Conservation (phyloP, 2,113 vertebrate species). For the Vanacampus margaritifer region DNA sequence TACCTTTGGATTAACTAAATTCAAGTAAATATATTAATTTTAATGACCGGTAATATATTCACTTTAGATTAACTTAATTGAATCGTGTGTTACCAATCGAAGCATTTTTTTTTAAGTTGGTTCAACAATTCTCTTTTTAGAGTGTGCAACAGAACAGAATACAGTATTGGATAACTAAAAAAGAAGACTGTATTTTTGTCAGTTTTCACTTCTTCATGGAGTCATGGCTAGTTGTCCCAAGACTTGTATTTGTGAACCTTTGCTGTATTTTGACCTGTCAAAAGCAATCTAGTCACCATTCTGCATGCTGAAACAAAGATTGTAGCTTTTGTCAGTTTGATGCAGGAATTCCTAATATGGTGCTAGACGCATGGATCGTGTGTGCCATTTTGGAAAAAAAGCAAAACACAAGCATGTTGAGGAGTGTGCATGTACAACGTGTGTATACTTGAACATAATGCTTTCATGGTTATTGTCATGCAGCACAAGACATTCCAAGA, state of each 20-base stretch:
- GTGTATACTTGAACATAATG: neutral
- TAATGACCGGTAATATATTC: no score
- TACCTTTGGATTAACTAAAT: no score
- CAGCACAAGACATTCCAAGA: neutral
- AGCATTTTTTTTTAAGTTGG: no score
- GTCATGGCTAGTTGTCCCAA: neutral
- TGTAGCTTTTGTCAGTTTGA: no score
- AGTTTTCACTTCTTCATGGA: neutral
- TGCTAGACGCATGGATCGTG: constrained; percentile 15
- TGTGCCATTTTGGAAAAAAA: constrained; percentile 6
- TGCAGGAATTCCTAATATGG: constrained; percentile 49
- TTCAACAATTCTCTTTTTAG: no score
- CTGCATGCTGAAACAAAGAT: neutral
- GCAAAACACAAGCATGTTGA: constrained; percentile 15
- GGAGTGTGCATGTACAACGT: neutral
- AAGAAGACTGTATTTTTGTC: neutral
- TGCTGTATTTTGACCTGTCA: no score
- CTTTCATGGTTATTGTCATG: neutral
- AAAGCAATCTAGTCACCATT: no score
- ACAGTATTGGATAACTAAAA: neutral
- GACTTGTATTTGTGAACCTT: neutral
- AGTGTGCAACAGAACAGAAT: neutral
- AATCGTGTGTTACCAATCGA: no score
- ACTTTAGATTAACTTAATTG: no score
- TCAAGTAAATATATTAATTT: no score